Evolutionary conservation across 2,113 vertebrate genomes (phyloP).

Genomic region (Oryctolagus cuniculus): DNA sequence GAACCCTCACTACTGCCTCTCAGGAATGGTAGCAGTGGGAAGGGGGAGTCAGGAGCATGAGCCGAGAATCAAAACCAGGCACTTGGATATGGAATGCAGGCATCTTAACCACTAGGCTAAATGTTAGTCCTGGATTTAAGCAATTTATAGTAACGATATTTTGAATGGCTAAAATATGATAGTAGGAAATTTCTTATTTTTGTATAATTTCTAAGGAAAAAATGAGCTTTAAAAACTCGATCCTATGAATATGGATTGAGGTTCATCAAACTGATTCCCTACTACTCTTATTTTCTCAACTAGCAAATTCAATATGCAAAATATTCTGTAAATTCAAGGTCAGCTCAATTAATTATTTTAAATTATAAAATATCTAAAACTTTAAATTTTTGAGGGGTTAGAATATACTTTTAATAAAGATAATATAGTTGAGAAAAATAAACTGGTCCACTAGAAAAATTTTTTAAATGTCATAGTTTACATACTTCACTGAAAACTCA

Average conservation of each 20-base stretch:
- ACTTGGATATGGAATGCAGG: too few species aligned
- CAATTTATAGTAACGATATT: not conserved
- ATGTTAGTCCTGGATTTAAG: not conserved
- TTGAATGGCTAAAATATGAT: not conserved
- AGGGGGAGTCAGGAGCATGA: too few species aligned
- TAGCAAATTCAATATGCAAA: not conserved
- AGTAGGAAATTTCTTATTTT: not conserved
- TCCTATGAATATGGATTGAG: not conserved
- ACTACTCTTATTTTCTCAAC: constrained; percentile 17
- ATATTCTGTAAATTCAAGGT: not conserved
- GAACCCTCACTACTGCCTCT: too few species aligned
- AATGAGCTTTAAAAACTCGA: not conserved
- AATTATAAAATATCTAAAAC: constrained; percentile 34
- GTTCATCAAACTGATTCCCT: constrained; percentile 8
- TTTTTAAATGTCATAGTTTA: not conserved
- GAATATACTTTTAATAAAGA: not conserved
- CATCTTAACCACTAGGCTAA: too few species aligned
- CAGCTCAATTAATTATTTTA: not conserved
- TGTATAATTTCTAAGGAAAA: constrained; percentile 20
- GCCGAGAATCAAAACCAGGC: too few species aligned
- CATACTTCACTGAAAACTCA: not conserved
- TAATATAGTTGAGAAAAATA: not conserved
- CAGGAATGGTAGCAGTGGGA: too few species aligned
- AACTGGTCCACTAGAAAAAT: not conserved
- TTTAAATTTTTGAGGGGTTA: not conserved